Evolutionary conservation across 2,113 vertebrate species (phyloP), one percentile per base, ranked within the genome.

Genomic region (Phodopus roborovskii): DNA sequence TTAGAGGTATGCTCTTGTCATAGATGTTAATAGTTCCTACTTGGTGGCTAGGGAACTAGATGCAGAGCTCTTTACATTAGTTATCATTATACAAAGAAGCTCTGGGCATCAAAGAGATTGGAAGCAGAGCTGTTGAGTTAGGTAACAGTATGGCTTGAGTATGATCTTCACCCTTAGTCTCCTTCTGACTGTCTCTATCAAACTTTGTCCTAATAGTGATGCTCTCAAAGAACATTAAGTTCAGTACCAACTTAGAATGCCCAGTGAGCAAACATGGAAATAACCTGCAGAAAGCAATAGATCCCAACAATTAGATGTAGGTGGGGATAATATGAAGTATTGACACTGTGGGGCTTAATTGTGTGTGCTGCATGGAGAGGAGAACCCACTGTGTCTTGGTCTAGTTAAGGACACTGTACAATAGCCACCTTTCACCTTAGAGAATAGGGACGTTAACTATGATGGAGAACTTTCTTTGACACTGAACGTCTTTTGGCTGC

Each of bases 401-500:
- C 45, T 68, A n/a, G 45, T 89, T 13, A 75, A 78, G 84, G 53
- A 58, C 71, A 12, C 42, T 2, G 2, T 88, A 20, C 13, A 36
- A 10, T 30, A 71, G 4, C 24, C 58, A 36, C 19, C 58, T 88
- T 91, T 94, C 62, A 42, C 39, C 71, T 77, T 89, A 82, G 58
- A 91, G 93, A 91, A 83, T 68, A 10, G 42, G 48, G 24, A n/a
- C 83, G 48, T 53, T 88, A 78, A 90, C 8, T 26, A 30, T 26
- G 68, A 36, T 48, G 39, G 28, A 33, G 36, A 91, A 74, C 86
- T 91, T 68, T 71, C 84, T 96, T 94, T 56, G 83, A 75, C 70
- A 30, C 50, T 95, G 87, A 20, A 66, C 96, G 84, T 88, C 84
- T 36, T 85, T 89, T 81, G 60, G 64, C n/a, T 39, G 30, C 56